A percentile compares a stretch with the other conserved stretches of the same genome.
phyloP scores from a whole-genome alignment of 2,888 invertebrate genomes.

The Spicauda simplicius region DNA sequence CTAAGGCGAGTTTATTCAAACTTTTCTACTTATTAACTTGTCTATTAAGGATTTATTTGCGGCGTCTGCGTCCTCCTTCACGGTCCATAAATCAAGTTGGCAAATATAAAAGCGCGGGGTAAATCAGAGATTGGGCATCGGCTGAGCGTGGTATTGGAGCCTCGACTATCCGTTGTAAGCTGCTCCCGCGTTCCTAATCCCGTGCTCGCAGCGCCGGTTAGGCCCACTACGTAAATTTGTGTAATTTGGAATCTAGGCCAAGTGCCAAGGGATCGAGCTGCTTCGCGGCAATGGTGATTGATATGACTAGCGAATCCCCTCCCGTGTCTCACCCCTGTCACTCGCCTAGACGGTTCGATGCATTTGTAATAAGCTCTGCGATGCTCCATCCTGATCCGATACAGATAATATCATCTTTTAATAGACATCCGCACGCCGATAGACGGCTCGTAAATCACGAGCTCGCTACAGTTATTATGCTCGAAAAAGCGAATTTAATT shows the following conservation, averaged over 20 bases:
- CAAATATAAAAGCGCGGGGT: conserved; percentile 54
- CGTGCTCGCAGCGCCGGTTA: conserved; percentile 68
- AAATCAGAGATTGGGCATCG: conserved; percentile 63
- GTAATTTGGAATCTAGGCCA: conserved; percentile 83
- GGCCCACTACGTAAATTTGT: conserved; percentile 82
- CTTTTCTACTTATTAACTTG: conserved; percentile 81
- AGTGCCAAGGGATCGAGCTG: conserved; percentile 80
- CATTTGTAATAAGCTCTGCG: conserved; percentile 63
- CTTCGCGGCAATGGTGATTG: conserved; percentile 80
- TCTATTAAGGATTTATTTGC: conserved; percentile 74
- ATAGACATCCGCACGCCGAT: conserved; percentile 25
- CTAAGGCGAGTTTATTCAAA: conserved; percentile 77
- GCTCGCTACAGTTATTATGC: conserved; percentile 18
- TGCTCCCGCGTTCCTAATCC: conserved; percentile 73
- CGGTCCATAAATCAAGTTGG: conserved; percentile 46
- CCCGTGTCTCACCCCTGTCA: conserved; percentile 56
- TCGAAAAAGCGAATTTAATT: conserved; percentile 35
- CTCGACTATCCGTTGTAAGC: conserved; percentile 70
- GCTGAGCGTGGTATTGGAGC: conserved; percentile 73
- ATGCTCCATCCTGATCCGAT: conserved; percentile 41
- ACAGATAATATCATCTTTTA: conserved; percentile 38
- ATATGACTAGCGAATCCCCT: conserved; percentile 75
- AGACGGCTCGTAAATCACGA: conserved; percentile 16
- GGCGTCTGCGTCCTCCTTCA: conserved; percentile 56
- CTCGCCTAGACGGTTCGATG: conserved; percentile 60